phyloP scores from a whole-genome alignment of 2,888 invertebrate genomes.

The Entomobrya multifasciata region DNA sequence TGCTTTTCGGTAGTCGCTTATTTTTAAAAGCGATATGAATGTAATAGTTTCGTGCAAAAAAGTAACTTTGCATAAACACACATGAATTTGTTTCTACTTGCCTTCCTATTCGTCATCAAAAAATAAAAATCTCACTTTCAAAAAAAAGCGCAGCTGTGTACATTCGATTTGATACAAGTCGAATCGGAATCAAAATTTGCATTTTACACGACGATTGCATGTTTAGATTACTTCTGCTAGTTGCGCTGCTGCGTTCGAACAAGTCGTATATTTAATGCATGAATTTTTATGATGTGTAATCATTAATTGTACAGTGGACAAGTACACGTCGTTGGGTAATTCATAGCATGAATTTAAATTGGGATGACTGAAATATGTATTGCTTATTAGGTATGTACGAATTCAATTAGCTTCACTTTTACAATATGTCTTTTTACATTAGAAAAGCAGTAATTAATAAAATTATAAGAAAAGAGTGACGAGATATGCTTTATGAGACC shows the following conservation, averaged over 20 bases:
- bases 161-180: constrained; percentile 46
- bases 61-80: too few relatives aligned
- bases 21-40: too few relatives aligned
- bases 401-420: constrained; percentile 30
- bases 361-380: constrained; percentile 28
- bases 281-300: background rate
- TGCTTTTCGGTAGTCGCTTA: constrained; percentile 21
- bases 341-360: constrained; percentile 27
- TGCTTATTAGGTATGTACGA: background rate
- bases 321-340: constrained; percentile 29
- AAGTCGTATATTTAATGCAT: background rate
- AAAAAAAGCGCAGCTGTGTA: constrained; percentile 34
- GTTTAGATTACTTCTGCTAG: constrained; percentile 33
- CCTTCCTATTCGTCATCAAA: constrained; percentile 6
- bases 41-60: background rate
- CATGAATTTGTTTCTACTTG: constrained; percentile 18
- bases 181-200: constrained; percentile 47
- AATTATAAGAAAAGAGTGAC: constrained; percentile 36
- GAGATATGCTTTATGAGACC: constrained; percentile 33
- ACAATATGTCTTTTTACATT: constrained; percentile 27
- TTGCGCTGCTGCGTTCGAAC: background rate
- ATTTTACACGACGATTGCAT: constrained; percentile 55
- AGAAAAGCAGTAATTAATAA: constrained; percentile 30
- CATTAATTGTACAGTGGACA: constrained; percentile 13
- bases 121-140: constrained; percentile 64